These are phyloP conservation scores for Galemys pyrenaicus DNA, from an alignment of 2,113 vertebrate species.

Conservation along the genomic window DNA sequence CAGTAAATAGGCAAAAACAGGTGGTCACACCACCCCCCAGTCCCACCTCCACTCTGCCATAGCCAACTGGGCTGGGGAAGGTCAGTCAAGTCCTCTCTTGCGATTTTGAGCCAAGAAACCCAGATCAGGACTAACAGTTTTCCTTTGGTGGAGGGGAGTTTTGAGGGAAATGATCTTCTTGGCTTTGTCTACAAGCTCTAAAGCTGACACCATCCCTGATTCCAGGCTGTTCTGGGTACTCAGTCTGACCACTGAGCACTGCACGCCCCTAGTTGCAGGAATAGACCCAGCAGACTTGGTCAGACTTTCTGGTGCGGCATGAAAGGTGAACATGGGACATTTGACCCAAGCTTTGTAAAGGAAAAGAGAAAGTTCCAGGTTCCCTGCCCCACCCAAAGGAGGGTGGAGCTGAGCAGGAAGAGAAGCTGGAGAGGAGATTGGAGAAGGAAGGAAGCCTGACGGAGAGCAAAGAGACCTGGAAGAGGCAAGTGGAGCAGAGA, in stretches of 20 bases:
- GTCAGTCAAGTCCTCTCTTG: slow-evolving; percentile 1
- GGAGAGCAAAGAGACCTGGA: no score
- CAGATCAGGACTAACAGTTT: not conserved
- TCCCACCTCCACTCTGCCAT: not conserved
- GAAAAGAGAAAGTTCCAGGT: no score
- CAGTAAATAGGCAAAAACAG: not conserved
- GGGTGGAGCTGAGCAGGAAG: no score
- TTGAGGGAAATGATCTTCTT: no score
- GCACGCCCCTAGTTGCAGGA: not conserved
- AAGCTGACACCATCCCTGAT: not conserved
- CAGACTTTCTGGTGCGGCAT: not conserved
- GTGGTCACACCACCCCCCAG: not conserved
- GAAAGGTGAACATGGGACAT: not conserved
- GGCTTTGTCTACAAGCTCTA: not conserved
- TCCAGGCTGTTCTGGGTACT: not conserved
- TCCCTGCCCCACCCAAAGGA: no score
- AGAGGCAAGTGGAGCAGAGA: no score
- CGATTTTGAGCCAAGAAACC: not conserved
- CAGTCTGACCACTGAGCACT: not conserved
- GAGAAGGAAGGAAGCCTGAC: no score
- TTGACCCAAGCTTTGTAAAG: no score
- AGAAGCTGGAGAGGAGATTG: no score
- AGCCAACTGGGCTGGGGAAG: not conserved
- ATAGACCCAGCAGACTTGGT: not conserved
- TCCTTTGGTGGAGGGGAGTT: not conserved